Evolutionary conservation across 2,797 vertebrate genomes (phyloP), one percentile per base, ranked within the genome.

Genomic region (Xyrichtys novacula): DNA sequence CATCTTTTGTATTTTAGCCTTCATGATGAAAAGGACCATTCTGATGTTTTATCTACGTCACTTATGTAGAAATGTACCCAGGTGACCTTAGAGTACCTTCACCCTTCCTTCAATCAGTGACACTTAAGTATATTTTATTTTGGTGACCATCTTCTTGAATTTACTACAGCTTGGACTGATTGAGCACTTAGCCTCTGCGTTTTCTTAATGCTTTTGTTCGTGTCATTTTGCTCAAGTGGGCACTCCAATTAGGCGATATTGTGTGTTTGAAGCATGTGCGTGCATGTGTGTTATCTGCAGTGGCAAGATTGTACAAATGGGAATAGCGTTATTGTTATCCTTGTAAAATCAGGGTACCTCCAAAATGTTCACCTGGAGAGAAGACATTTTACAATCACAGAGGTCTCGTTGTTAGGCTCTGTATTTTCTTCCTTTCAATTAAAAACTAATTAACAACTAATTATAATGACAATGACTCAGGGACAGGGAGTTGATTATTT

Each of bases 371-470:
- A 65, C 40, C 40, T 76, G 60, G 78, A 61, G 57, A 56, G 55
- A 77, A 50, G 15, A 53, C 9, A 42, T 28, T 0, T 32, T 65
- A 14, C n/a, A 65, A 47, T 61, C 50, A 54, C 26, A 0, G 29
- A 54, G 54, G 64, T 38, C 66, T 75, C 65, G 22, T 78, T 84
- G 16, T 25, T 17, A 22, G 50, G 32, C 12, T 3, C 2, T 43
- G 11, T 34, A 60, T 53, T 72, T 78, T 67, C 59, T 31, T 55
- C 68, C 59, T 84, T 85, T 85, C 77, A 84, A 76, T 78, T 84
- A 69, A 77, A 85, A 85, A 60, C 65, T 20, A 79, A 83, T 87
- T 75, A 81, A 63, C 74, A 78, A 38, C 61, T 74, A 65, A 79
- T 81, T 81, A 84, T 58, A 61, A 54, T 44, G 53, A 65, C 70